A percentile compares a stretch with the other conserved stretches of the same genome.
phyloP scores from a whole-genome alignment of 2,888 invertebrate genomes.

The Dicranocentrus wangi region DNA sequence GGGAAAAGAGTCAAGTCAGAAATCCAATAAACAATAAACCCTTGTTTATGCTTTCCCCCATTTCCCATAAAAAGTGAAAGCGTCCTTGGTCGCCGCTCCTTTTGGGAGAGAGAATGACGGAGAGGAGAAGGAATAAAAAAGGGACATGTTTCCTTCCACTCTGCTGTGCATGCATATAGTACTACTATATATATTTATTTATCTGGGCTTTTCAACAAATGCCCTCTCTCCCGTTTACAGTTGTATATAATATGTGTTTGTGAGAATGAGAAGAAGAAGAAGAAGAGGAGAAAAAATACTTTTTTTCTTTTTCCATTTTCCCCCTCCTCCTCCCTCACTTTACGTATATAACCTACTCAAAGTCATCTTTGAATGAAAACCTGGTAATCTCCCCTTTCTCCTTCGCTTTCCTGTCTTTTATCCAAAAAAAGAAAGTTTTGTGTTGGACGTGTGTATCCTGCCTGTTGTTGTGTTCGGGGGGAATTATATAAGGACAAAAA shows the following conservation, averaged over 20 bases:
- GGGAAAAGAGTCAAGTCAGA: conserved; percentile 42
- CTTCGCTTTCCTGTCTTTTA: conserved; percentile 5
- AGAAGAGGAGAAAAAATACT: conserved; percentile 14
- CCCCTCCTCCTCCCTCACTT: too few relatives aligned
- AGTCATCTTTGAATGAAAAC: conserved; percentile 14
- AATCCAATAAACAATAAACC: conserved; percentile 61
- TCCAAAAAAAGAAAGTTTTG: conserved; percentile 7
- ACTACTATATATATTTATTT: too few relatives aligned
- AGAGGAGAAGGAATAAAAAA: conserved; percentile 9
- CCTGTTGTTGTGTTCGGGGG: too few relatives aligned
- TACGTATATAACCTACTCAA: too few relatives aligned
- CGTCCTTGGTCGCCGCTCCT: conserved; percentile 32
- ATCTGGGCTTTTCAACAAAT: too few relatives aligned
- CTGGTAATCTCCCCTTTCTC: conserved; percentile 20
- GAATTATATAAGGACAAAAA: neutral
- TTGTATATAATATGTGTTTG: neutral
- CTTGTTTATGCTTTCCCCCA: conserved; percentile 56
- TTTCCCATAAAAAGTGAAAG: conserved; percentile 51
- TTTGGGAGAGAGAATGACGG: conserved; percentile 14
- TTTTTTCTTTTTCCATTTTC: conserved; percentile 12
- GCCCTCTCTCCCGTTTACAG: too few relatives aligned
- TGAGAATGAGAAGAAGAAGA: neutral
- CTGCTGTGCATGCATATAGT: too few relatives aligned
- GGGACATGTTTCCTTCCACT: conserved; percentile 9
- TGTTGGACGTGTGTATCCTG: conserved; percentile 13